Conservation (phyloP, 2,113 vertebrate genomes). For the Poeciliopsis occidentalis region DNA sequence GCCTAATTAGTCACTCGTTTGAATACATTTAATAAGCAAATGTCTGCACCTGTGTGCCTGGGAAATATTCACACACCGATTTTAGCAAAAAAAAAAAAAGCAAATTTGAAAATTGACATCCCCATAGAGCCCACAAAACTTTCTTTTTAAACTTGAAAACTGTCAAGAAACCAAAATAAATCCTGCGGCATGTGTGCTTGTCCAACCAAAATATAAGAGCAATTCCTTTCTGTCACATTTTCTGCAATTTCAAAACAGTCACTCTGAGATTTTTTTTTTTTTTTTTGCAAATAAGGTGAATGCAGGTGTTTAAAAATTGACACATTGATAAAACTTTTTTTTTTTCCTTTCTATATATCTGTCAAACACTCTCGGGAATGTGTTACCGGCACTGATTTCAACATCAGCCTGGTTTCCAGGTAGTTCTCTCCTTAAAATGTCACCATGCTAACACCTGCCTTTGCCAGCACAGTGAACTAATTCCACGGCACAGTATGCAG, state of each 20-base stretch:
- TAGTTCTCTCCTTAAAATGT: constrained; percentile 19
- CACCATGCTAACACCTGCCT: constrained; percentile 15
- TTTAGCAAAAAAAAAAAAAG: not conserved
- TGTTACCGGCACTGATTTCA: not conserved
- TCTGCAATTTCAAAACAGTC: not conserved
- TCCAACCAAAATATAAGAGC: not conserved
- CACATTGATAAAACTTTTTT: constrained; percentile 6
- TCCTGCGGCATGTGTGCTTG: not conserved
- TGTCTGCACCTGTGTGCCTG: not conserved
- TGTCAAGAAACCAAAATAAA: constrained; percentile 12
- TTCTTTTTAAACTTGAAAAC: constrained; percentile 1
- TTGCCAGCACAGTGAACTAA: constrained; percentile 45
- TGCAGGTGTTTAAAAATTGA: constrained; percentile 3
- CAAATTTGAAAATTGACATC: constrained; percentile 3
- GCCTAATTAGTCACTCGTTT: not conserved
- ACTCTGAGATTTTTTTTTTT: not conserved
- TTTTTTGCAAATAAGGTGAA: not conserved
- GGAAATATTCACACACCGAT: not conserved
- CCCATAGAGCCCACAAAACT: not conserved
- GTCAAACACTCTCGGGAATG: not conserved
- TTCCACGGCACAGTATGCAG: constrained; percentile 24
- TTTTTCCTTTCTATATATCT: not conserved
- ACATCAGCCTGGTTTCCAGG: not conserved
- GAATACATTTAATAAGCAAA: not conserved
- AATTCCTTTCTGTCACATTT: not conserved